A percentile compares a stretch with the other conserved stretches of the same genome.
Conservation (phyloP, 2,113 vertebrate species). For the Typhlomys cinereus region DNA sequence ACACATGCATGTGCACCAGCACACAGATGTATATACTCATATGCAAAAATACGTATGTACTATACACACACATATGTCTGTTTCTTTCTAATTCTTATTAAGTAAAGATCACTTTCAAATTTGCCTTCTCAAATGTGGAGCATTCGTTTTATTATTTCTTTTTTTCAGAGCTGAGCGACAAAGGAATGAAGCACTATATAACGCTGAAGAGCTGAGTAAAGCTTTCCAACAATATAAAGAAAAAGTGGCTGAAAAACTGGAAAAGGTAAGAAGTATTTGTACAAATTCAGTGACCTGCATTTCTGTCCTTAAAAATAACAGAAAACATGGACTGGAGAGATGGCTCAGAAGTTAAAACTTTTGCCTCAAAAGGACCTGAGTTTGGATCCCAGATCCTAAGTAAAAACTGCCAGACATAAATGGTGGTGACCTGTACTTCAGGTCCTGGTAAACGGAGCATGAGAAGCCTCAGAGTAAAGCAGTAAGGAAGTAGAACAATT, state of each 20-base stretch:
- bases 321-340: not conserved
- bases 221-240: slow-evolving; percentile 92
- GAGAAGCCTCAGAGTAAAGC: too few species aligned
- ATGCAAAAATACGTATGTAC: not conserved
- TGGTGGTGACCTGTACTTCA: too few species aligned
- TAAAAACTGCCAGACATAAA: too few species aligned
- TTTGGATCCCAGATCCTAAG: too few species aligned
- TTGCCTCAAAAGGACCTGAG: too few species aligned
- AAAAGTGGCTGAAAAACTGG: slow-evolving; percentile 88
- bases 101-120: slow-evolving; percentile 41
- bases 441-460: too few species aligned
- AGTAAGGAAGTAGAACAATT: too few species aligned
- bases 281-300: slow-evolving; percentile 36
- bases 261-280: slow-evolving; percentile 84
- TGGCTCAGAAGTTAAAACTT: too few species aligned
- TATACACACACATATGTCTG: not conserved
- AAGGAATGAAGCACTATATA: slow-evolving; percentile 93
- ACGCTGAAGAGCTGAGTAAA: slow-evolving; percentile 90
- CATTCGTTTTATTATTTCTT: slow-evolving; percentile 29
- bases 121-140: slow-evolving; percentile 38
- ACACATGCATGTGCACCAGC: not conserved
- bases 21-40: not conserved
- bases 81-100: slow-evolving; percentile 20
- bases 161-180: slow-evolving; percentile 92
- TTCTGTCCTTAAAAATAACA: slow-evolving; percentile 31